These are phyloP conservation scores for Reinhardtius hippoglossoides DNA, from an alignment of 2,113 vertebrate species.

Conservation along the genomic window DNA sequence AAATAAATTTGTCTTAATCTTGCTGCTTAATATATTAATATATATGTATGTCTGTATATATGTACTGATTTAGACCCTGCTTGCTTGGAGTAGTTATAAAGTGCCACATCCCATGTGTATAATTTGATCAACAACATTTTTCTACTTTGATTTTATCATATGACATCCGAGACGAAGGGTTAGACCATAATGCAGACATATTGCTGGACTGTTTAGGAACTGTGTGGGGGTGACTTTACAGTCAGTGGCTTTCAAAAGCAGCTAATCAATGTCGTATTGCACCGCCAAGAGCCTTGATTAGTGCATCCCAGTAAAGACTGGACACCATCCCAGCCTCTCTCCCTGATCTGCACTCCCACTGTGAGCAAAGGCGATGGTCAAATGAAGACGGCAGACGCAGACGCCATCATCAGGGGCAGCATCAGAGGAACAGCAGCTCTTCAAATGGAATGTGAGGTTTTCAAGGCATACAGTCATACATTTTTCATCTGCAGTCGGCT, in stretches of 20 bases:
- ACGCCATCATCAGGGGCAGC: conserved; percentile 77
- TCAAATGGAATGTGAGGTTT: conserved; percentile 81
- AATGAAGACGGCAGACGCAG: conserved; percentile 68
- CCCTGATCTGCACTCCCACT: conserved; percentile 52
- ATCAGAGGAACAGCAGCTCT: conserved; percentile 79
- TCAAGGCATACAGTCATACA: conserved; percentile 83
- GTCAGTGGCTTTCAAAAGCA: conserved; percentile 39
- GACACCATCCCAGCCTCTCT: conserved; percentile 38
- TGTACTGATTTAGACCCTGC: too few relatives aligned
- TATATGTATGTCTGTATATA: too few relatives aligned
- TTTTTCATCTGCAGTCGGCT: conserved; percentile 84
- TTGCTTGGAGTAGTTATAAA: too few relatives aligned
- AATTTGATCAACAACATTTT: too few relatives aligned
- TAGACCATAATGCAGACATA: conserved; percentile 14
- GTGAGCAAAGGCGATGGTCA: conserved; percentile 59
- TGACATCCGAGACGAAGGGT: background rate
- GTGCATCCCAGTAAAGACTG: conserved; percentile 47
- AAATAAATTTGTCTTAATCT: too few relatives aligned
- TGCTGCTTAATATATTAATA: too few relatives aligned
- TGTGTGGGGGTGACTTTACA: conserved; percentile 13
- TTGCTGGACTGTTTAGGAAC: background rate
- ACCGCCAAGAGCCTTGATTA: conserved; percentile 56
- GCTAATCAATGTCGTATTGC: conserved; percentile 58
- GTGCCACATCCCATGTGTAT: too few relatives aligned
- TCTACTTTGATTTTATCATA: too few relatives aligned